These are phyloP conservation scores for Syritta pipiens DNA, from an alignment of 2,888 invertebrate species.

Conservation along the genomic window DNA sequence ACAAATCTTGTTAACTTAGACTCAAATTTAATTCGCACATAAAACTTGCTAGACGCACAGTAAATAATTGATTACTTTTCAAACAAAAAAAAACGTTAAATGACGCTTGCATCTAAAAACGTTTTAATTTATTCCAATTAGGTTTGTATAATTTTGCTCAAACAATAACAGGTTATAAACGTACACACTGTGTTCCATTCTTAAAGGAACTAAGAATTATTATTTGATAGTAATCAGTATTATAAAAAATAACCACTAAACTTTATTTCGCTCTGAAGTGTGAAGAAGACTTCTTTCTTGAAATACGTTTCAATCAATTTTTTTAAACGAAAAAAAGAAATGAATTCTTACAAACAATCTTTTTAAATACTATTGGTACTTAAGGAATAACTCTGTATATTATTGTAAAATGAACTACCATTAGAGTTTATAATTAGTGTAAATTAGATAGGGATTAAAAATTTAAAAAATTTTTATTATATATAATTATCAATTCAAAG, in stretches of 20 bases:
- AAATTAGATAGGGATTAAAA: constrained; percentile 60
- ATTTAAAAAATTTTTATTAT: constrained; percentile 39
- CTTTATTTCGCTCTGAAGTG: background rate
- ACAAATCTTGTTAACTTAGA: constrained; percentile 83
- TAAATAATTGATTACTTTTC: too few species aligned
- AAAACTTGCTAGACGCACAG: constrained; percentile 47
- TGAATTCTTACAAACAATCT: constrained; percentile 23
- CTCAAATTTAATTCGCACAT: constrained; percentile 75
- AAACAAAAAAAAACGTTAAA: too few species aligned
- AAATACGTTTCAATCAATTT: background rate
- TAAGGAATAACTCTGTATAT: constrained; percentile 54
- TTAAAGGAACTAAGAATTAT: too few species aligned
- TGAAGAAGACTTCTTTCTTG: background rate
- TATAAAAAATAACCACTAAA: constrained; percentile 16
- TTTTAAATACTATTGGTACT: constrained; percentile 56
- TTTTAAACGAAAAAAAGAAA: constrained; percentile 4
- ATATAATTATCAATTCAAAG: constrained; percentile 25
- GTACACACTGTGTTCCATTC: too few species aligned
- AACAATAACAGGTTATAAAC: too few species aligned
- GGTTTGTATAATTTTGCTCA: too few species aligned
- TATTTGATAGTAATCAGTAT: constrained; percentile 37
- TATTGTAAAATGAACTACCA: constrained; percentile 53
- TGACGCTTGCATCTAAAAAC: too few species aligned
- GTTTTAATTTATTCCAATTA: too few species aligned
- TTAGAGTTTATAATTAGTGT: constrained; percentile 46